Conservation (phyloP, 2,113 vertebrate genomes). For the Hemiprocne comata region DNA sequence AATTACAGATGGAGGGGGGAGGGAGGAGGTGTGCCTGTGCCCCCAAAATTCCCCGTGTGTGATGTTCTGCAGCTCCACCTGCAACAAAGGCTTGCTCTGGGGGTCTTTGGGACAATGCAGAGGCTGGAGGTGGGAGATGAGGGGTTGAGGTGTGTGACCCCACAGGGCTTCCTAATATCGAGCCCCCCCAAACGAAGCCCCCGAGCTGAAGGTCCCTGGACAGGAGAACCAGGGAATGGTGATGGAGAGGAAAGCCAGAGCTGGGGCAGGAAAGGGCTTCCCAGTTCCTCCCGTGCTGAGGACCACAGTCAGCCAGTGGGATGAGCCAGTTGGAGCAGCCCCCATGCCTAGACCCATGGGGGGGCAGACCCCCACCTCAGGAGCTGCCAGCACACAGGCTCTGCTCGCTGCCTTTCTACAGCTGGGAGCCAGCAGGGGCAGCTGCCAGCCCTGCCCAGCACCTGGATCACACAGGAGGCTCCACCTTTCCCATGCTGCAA, state of each 20-base stretch:
- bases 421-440: background rate
- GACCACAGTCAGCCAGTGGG: accelerated
- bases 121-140: background rate
- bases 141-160: background rate
- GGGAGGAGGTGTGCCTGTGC: accelerated
- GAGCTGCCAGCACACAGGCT: background rate
- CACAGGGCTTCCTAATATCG: background rate
- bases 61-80: background rate
- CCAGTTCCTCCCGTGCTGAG: accelerated
- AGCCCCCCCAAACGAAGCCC: background rate
- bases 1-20: conserved; percentile 9
- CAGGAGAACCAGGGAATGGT: background rate
- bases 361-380: background rate
- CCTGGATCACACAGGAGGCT: background rate
- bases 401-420: background rate
- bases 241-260: background rate
- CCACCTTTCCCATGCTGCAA: background rate
- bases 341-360: background rate
- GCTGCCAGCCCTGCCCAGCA: background rate
- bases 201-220: background rate
- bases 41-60: background rate
- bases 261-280: background rate
- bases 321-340: background rate
- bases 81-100: accelerated
- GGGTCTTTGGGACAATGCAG: background rate